Base-by-base conservation (phyloP, 2,888 invertebrate genomes). In the Folsomia manolachei region DNA sequence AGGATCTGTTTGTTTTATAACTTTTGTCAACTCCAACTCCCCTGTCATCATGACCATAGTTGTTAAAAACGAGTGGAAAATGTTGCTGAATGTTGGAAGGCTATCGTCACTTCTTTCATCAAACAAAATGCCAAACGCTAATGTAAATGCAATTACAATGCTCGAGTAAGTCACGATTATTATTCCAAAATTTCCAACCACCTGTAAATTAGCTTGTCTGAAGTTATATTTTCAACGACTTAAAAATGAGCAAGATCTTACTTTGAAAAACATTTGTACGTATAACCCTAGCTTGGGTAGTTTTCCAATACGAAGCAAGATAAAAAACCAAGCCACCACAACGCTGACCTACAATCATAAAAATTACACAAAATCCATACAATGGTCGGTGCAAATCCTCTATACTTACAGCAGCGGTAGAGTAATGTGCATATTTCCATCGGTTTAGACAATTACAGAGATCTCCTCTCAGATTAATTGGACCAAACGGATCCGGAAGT, bases 41-140 rank as follows among this genome's bases (percentile, higher is more conserved):
- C 93, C 93, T 0, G 92, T 91, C 93, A 94, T 92, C 93, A 94
- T 93, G 81, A 93, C 90, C 18, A 93, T 88, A 0, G 92, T 91
- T 84, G 93, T 93, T 0, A 93, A 84, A 0, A 93, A 82, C 0
- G 88, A 87, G 69, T 88, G 86, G 0, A 88, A 85, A 1, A 91
- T 86, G 78, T 89, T n/a, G 2, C 71, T 23, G 24, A 66, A 66
- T 21, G 27, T 19, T 18, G 51, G 9, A 4, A 27, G 23, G 7
- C 19, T 51, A 14, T 52, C 9, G 70, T 60, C 14, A 24, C 27
- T 63, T 74, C 74, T 74, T 9, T 70, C 27, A 11, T 90, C 89
- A 82, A 93, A 92, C 2, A 94, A 84, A 1, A 94, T 91, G n/a
- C 90, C 90, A 80, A 94, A 93, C 69, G 91, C 90, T 24, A 94